Evolutionary conservation across 2,797 vertebrate species (phyloP).

Genomic region (Luscinia luscinia): DNA sequence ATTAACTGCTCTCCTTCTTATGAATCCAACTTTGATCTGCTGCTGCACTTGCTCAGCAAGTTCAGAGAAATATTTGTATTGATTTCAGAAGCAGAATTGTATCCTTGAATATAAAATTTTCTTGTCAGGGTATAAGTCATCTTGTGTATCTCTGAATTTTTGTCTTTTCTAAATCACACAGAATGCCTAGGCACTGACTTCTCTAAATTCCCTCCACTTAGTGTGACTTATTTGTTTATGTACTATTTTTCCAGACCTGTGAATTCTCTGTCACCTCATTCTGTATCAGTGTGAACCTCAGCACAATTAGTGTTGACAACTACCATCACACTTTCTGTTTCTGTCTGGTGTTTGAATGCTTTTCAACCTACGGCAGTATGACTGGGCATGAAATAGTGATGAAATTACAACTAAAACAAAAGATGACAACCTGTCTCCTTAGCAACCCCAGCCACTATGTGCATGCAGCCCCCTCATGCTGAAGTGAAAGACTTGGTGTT

Average conservation of each 20-base stretch:
- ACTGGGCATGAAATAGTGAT: not conserved
- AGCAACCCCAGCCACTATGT: not conserved
- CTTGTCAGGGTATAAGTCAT: not conserved
- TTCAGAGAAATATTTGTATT: conserved; percentile 2
- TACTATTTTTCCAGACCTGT: not conserved
- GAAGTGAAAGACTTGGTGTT: not conserved
- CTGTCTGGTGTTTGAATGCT: not conserved
- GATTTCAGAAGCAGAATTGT: not conserved
- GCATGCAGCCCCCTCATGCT: not conserved
- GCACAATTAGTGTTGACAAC: not conserved
- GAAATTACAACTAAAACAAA: not conserved
- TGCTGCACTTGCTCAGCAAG: not conserved
- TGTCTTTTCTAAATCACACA: not conserved
- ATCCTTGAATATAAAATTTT: not conserved
- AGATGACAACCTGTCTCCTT: conserved; percentile 9
- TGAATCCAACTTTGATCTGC: not conserved
- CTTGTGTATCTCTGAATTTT: not conserved
- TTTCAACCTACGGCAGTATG: not conserved
- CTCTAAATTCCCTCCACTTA: not conserved
- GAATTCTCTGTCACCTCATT: not conserved
- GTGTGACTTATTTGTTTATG: not conserved
- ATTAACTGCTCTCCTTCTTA: not conserved
- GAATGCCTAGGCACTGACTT: not conserved
- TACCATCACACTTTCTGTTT: not conserved
- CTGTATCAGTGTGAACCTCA: not conserved